Percentiles rank a stretch among this genome's conserved stretches.
Evolutionary conservation across 2,113 vertebrate genomes (phyloP).

Genomic region (Siniperca knerii): DNA sequence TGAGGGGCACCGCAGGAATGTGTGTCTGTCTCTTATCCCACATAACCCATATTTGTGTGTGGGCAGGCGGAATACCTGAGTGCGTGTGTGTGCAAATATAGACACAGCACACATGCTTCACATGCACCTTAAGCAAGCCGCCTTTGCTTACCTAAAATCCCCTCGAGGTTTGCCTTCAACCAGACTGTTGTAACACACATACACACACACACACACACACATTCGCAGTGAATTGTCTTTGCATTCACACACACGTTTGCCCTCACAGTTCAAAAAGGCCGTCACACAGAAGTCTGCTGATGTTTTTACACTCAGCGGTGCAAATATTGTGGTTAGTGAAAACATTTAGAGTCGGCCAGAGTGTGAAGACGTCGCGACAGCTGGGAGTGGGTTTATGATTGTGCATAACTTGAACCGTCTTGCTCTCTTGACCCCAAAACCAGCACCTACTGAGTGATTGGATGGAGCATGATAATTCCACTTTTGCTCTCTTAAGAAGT

Average conservation of each 20-base stretch:
- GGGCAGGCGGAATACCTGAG: slow-evolving; percentile 65
- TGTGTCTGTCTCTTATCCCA: slow-evolving; percentile 85
- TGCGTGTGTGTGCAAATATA: slow-evolving; percentile 44
- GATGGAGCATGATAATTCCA: slow-evolving; percentile 50
- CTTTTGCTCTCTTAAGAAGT: slow-evolving; percentile 49
- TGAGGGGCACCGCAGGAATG: slow-evolving; percentile 91
- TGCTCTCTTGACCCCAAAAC: slow-evolving; percentile 67
- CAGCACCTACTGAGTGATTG: slow-evolving; percentile 50
- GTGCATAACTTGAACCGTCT: slow-evolving; percentile 65
- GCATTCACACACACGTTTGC: slow-evolving; percentile 35
- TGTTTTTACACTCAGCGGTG: slow-evolving; percentile 74
- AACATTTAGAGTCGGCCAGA: slow-evolving; percentile 58
- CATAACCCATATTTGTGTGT: slow-evolving; percentile 74
- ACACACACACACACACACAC: background rate
- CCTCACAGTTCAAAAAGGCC: slow-evolving; percentile 58
- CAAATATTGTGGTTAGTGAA: slow-evolving; percentile 76
- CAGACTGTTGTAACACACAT: slow-evolving; percentile 14
- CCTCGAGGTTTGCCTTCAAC: slow-evolving; percentile 61
- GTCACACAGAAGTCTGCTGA: slow-evolving; percentile 47
- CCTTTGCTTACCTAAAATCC: slow-evolving; percentile 82
- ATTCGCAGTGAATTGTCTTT: slow-evolving; percentile 26
- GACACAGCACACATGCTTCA: slow-evolving; percentile 51
- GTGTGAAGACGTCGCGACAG: slow-evolving; percentile 57
- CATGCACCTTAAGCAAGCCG: slow-evolving; percentile 77
- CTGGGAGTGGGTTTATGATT: slow-evolving; percentile 65